phyloP scores from a whole-genome alignment of 2,888 invertebrate genomes.

The Polydesmus complanatus region DNA sequence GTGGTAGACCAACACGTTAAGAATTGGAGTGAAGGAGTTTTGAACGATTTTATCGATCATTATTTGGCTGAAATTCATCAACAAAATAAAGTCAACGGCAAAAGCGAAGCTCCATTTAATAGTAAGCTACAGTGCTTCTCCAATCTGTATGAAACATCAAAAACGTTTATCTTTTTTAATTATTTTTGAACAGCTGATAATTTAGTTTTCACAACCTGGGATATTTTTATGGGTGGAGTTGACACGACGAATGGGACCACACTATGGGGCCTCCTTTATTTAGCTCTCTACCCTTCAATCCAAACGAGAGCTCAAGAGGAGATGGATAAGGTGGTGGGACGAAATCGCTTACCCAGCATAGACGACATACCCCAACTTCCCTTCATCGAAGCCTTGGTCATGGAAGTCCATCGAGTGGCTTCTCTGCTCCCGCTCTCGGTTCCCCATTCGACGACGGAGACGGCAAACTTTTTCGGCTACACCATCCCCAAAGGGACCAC shows the following conservation, averaged over 20 bases:
- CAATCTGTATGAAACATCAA: too few species aligned
- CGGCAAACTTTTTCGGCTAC: neutral
- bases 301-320: neutral
- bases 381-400: neutral
- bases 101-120: too few species aligned
- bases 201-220: neutral
- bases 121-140: too few species aligned
- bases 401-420: neutral
- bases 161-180: neutral
- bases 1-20: neutral
- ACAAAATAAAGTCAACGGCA: too few species aligned
- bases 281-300: neutral
- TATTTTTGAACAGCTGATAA: neutral
- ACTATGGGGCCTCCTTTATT: neutral
- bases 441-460: neutral
- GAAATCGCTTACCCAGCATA: neutral
- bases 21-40: neutral
- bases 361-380: neutral
- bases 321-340: neutral
- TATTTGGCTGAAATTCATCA: neutral
- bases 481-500: neutral
- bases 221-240: neutral
- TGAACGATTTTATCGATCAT: neutral
- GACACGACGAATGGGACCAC: neutral
- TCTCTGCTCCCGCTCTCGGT: neutral